phyloP scores from a whole-genome alignment of 2,888 invertebrate species.

The Plemyria rubiginata region DNA sequence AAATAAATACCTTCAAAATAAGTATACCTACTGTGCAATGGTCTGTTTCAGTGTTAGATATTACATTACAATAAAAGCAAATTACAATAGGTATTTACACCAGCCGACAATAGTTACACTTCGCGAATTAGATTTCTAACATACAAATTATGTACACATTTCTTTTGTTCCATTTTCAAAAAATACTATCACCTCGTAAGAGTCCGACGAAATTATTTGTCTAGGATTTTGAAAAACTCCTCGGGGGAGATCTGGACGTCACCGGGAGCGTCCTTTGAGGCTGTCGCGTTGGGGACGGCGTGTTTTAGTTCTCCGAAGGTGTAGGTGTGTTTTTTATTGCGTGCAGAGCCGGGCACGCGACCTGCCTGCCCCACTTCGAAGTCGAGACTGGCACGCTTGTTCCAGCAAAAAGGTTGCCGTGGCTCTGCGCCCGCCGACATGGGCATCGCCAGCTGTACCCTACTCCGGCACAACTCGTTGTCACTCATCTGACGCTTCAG shows the following conservation, averaged over 20 bases:
- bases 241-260: slow-evolving; percentile 68
- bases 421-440: slow-evolving; percentile 81
- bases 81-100: slow-evolving; percentile 84
- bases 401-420: slow-evolving; percentile 68
- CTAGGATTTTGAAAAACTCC: slow-evolving; percentile 73
- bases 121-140: slow-evolving; percentile 59
- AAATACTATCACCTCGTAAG: slow-evolving; percentile 47
- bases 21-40: slow-evolving; percentile 66
- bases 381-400: slow-evolving; percentile 65
- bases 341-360: slow-evolving; percentile 41
- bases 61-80: slow-evolving; percentile 77
- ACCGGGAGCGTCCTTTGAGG: slow-evolving; percentile 49
- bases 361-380: slow-evolving; percentile 52
- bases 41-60: slow-evolving; percentile 81
- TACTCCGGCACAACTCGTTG: slow-evolving; percentile 68
- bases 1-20: slow-evolving; percentile 16
- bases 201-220: slow-evolving; percentile 61
- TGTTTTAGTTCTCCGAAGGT: slow-evolving; percentile 81
- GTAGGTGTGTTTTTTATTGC: slow-evolving; percentile 55
- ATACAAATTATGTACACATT: slow-evolving; percentile 59
- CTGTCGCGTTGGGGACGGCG: slow-evolving; percentile 69
- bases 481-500: slow-evolving; percentile 76
- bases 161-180: slow-evolving; percentile 59
- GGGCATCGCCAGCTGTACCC: slow-evolving; percentile 74
- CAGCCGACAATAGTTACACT: slow-evolving; percentile 64